phyloP scores from a whole-genome alignment of 2,113 vertebrate genomes.

The Cephalopterus ornatus region DNA sequence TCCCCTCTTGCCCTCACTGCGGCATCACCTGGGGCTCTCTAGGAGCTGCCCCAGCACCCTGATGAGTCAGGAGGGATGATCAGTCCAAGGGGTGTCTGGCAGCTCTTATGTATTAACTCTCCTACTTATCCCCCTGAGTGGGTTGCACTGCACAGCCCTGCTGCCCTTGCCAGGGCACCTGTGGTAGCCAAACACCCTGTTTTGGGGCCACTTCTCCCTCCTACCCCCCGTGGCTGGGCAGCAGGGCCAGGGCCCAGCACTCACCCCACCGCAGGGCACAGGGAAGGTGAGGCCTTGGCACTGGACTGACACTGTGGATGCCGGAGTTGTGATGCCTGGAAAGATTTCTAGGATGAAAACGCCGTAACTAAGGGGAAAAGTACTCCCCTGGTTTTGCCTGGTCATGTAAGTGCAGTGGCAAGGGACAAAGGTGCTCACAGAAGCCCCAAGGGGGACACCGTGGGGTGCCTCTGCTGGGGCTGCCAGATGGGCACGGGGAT shows the following conservation, averaged over 20 bases:
- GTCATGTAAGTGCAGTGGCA: accelerated
- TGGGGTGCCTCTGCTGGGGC: background rate
- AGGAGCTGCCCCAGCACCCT: background rate
- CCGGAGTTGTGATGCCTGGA: accelerated
- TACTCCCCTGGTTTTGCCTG: background rate
- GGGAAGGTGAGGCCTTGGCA: background rate
- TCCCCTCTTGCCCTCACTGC: background rate
- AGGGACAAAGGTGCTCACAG: background rate
- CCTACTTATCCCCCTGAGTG: background rate
- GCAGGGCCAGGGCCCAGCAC: background rate
- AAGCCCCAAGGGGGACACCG: accelerated
- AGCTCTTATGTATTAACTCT: accelerated
- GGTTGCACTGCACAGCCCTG: background rate
- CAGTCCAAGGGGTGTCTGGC: background rate
- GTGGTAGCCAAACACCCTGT: accelerated
- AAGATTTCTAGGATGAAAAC: background rate
- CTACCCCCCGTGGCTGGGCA: background rate
- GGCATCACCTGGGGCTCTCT: accelerated
- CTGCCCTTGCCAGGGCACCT: background rate
- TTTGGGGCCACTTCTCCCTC: background rate
- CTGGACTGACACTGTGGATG: background rate
- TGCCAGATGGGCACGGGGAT: accelerated
- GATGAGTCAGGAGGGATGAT: background rate
- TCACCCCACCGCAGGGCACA: background rate
- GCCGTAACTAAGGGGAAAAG: accelerated